Evolutionary conservation across 2,888 invertebrate species (phyloP), one percentile per base, ranked within the genome.

Genomic region (Papilio gigon): DNA sequence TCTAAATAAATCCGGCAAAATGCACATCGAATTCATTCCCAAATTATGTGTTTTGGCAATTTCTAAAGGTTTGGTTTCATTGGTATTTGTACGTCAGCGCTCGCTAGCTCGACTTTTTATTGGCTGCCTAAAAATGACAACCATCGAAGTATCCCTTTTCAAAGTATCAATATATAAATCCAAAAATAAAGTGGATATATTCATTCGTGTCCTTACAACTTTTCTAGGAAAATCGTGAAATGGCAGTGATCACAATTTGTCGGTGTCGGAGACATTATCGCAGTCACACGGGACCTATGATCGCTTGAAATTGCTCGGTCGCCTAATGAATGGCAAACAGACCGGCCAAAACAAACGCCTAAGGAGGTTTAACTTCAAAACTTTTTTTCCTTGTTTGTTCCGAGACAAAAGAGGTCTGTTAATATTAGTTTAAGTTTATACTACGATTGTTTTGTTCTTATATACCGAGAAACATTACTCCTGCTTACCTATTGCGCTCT

Each of bases 221-320:
- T 20, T 17, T n/a, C 47, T 47, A 47, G 47, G 4, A 20, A 4
- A 5, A 11, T 47, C 8, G 20, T 12, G 12, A 2, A 47, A 11
- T 22, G 47, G n/a, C 47, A 1, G 12, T 5, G 9, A 22, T 22
- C 22, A 12, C 47, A 9, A 47, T 11, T 47, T 47, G 0, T 4
- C 4, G 0, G 47, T 47, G 12, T 22, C 47, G 12, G 12, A 11
- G 47, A 81, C 82, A 86, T 88, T 89, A 89, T 86, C 82, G 80
- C 81, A 82, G 44, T 64, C 72, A 72, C 86, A 87, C 87, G 84
- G 84, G 80, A 84, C 81, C 81, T 81, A 85, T 84, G 83, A 85
- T 84, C 80, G 80, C 77, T 77, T 73, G 73, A 78, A 82, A 87
- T 85, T 84, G 81, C 85, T 84, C 82, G 81, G 78, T 76, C 73